A percentile compares a stretch with the other conserved stretches of the same genome.
Evolutionary conservation across 2,888 invertebrate species (phyloP).

Genomic region (Meta bourneti): DNA sequence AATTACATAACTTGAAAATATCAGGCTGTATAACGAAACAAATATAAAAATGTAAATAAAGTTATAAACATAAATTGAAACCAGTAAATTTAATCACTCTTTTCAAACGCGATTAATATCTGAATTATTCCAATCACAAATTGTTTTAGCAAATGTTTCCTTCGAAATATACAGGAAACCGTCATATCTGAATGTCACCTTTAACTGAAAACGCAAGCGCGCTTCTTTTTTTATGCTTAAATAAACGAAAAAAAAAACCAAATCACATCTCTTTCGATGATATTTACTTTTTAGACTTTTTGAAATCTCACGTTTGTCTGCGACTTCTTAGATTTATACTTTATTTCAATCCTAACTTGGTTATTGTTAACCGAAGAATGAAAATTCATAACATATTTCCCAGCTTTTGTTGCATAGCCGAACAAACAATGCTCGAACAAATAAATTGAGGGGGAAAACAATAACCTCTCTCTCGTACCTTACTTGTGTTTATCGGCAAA

Average conservation of each 20-base stretch:
- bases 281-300: constrained; percentile 42
- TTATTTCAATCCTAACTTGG: constrained; percentile 38
- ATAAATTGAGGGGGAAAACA: constrained; percentile 45
- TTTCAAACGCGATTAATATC: no score
- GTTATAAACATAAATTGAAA: no score
- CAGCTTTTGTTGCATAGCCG: neutral
- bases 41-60: no score
- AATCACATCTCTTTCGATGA: neutral
- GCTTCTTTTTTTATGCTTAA: neutral
- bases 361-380: constrained; percentile 43
- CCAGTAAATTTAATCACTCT: no score
- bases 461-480: constrained; percentile 9
- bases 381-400: neutral
- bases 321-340: constrained; percentile 43
- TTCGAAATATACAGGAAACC: neutral
- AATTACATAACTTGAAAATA: no score
- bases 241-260: neutral
- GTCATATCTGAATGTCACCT: constrained; percentile 7
- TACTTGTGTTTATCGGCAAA: constrained; percentile 43
- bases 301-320: constrained; percentile 45
- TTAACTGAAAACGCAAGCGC: neutral
- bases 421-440: constrained; percentile 58
- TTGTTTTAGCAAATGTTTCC: no score
- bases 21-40: no score
- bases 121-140: no score